Percentiles rank a stretch among this genome's conserved stretches.
phyloP scores from a whole-genome alignment of 2,113 vertebrate species.

The Lates calcarifer region DNA sequence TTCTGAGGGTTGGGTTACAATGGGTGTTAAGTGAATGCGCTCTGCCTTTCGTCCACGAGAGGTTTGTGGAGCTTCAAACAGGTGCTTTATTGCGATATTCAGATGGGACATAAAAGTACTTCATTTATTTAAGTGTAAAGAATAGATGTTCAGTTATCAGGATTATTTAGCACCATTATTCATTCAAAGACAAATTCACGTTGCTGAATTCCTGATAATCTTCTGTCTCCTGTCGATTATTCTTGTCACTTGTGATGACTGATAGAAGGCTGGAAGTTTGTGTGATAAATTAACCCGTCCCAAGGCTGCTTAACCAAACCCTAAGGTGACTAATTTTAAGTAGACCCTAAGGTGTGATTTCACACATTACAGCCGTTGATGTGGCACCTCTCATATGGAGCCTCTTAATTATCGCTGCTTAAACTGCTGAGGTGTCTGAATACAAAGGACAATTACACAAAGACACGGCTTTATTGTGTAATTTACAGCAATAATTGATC shows the following conservation, averaged over 20 bases:
- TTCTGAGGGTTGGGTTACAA: slow-evolving; percentile 59
- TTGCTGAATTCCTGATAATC: slow-evolving; percentile 34
- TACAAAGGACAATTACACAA: slow-evolving; percentile 73
- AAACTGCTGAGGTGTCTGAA: slow-evolving; percentile 76
- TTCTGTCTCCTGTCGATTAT: slow-evolving; percentile 44
- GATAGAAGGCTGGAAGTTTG: slow-evolving; percentile 33
- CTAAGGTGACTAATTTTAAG: slow-evolving; percentile 79
- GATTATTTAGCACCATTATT: slow-evolving; percentile 39
- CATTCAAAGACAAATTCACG: slow-evolving; percentile 44
- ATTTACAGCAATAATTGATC: slow-evolving; percentile 72
- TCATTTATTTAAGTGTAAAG: slow-evolving; percentile 32
- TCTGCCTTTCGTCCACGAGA: slow-evolving; percentile 50
- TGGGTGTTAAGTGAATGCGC: slow-evolving; percentile 69
- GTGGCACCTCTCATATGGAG: slow-evolving; percentile 70
- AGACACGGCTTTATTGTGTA: slow-evolving; percentile 63
- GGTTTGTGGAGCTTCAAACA: slow-evolving; percentile 65
- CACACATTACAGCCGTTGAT: slow-evolving; percentile 66
- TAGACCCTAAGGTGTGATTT: slow-evolving; percentile 79
- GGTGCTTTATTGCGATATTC: slow-evolving; percentile 72
- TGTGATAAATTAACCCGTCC: slow-evolving; percentile 53
- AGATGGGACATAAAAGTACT: slow-evolving; percentile 19
- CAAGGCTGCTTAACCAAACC: slow-evolving; percentile 65
- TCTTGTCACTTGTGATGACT: slow-evolving; percentile 20
- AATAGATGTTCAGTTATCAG: slow-evolving; percentile 30
- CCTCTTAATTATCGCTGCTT: slow-evolving; percentile 78